These are phyloP conservation scores for Boulengeromyrus knoepffleri DNA, from an alignment of 2,113 vertebrate species.

Conservation along the genomic window DNA sequence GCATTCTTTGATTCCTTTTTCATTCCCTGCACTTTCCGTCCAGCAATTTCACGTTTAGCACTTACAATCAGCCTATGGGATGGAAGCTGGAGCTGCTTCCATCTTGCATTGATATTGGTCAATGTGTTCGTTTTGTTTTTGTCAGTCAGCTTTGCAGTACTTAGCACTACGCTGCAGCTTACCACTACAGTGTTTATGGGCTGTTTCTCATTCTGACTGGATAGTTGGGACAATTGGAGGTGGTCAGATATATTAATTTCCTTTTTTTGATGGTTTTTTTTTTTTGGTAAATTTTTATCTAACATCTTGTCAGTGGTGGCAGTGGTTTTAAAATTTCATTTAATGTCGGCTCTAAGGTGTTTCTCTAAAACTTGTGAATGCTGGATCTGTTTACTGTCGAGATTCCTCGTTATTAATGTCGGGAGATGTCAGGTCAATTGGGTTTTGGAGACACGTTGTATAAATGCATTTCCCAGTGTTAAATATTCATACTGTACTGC, in stretches of 20 bases:
- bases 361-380: neutral
- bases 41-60: neutral
- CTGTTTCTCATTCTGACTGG: neutral
- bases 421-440: neutral
- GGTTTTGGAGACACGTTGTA: slow-evolving; percentile 14
- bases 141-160: neutral
- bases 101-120: neutral
- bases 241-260: neutral
- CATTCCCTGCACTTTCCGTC: neutral
- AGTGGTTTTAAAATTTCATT: neutral
- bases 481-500: neutral
- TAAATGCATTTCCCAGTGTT: neutral
- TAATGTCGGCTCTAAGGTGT: neutral
- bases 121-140: neutral
- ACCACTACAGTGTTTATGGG: neutral
- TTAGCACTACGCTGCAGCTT: neutral
- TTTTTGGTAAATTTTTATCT: neutral
- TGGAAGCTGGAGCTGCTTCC: neutral
- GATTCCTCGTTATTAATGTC: neutral
- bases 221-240: neutral
- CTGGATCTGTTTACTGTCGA: neutral
- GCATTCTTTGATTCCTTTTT: neutral
- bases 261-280: neutral
- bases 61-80: neutral
- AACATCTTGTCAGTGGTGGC: neutral